Percentiles rank a stretch among this genome's conserved stretches.
These are phyloP conservation scores for Chionodraco myersi DNA, from an alignment of 2,113 vertebrate genomes.

Conservation along the genomic window DNA sequence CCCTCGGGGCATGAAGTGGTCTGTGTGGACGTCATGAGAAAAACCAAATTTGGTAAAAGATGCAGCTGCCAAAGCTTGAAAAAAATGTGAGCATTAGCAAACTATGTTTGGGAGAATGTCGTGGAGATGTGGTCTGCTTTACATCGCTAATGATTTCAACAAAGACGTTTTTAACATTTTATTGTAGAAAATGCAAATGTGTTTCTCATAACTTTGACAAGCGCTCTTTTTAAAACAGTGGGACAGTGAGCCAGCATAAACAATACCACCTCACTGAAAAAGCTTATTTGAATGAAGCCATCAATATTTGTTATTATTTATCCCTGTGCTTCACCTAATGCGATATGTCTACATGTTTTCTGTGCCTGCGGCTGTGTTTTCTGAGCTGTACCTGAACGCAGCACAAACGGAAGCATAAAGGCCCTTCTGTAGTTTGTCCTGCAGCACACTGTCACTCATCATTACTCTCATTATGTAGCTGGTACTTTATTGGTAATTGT, in stretches of 20 bases:
- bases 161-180: not conserved
- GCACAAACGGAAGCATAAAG: not conserved
- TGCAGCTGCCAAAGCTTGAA: not conserved
- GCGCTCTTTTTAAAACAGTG: not conserved
- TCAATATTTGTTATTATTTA: not conserved
- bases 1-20: not conserved
- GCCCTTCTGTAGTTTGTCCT: not conserved
- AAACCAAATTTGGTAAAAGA: constrained; percentile 31
- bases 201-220: not conserved
- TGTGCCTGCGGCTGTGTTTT: not conserved
- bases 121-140: not conserved
- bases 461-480: not conserved
- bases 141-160: not conserved
- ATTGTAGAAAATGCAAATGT: not conserved
- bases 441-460: not conserved
- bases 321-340: not conserved
- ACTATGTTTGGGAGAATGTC: not conserved
- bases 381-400: not conserved
- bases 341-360: not conserved
- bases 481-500: not conserved
- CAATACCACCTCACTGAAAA: not conserved
- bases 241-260: not conserved
- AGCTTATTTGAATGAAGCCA: not conserved
- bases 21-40: not conserved
- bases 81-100: not conserved